Evolutionary conservation across 1,140 invertebrate species (phyloP), one percentile per base, ranked within the genome.

Genomic region (Brachionus plicatilis): DNA sequence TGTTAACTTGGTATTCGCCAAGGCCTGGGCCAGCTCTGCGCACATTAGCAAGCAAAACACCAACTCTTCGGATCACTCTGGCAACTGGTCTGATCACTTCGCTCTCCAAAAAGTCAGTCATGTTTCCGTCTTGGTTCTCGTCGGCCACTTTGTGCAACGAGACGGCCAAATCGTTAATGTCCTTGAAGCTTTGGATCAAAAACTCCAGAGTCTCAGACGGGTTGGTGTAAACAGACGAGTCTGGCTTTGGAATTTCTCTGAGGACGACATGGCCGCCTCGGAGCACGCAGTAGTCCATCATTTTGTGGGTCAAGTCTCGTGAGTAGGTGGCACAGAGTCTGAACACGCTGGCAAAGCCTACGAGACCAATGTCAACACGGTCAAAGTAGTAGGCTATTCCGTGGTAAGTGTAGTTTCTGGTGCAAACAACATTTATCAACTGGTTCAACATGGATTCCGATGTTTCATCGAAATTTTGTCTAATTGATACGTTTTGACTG

Each of bases 331-430:
- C 72, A 27, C 72, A 76, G 14, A 76, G 72, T 50, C 45, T 91
- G 86, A 94, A 94, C 86, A 93, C 94, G 68, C 91, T 90, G 66
- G 90, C 88, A 79, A 93, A 88, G 2, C 93, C 93, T n/a, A 90
- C 89, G 1, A 94, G 87, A 20, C 93, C 93, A 5, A 94, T 91
- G 87, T 94, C 93, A 85, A 93, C 92, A 50, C 93, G 91, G 86
- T 94, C 91, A 87, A 94, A 94, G 87, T 93, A 91, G 86, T 91
- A 93, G 3, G 93, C 92, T 93, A 76, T 50, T 24, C 45, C 43
- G 43, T 76, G 72, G n/a, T 50, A 76, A 11, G 8, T 76, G 45
- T 76, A 76, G 47, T 76, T 76, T 50, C 72, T 50, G 27, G 41
- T 76, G 45, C 43, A 29, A 9, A 76, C 45, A 24, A 76, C 41